Evolutionary conservation across 2,888 invertebrate species (phyloP).

Genomic region (Muscina levida): DNA sequence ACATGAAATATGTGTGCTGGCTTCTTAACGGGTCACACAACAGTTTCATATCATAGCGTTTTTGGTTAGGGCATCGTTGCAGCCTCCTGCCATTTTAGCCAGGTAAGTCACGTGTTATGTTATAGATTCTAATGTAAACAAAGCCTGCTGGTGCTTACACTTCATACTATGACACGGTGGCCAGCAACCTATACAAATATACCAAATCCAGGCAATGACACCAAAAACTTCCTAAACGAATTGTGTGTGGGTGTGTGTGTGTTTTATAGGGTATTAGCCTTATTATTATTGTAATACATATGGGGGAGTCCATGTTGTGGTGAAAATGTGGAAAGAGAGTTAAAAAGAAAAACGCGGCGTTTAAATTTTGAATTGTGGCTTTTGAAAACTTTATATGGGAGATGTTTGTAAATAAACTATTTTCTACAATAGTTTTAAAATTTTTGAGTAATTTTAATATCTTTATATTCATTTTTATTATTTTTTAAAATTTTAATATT

Average conservation of each 20-base stretch:
- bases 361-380: too few species aligned
- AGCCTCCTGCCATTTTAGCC: background rate
- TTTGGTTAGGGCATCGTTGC: background rate
- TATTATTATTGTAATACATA: conserved; percentile 21
- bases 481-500: too few species aligned
- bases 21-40: conserved; percentile 58
- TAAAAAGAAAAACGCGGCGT: too few species aligned
- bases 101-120: conserved; percentile 56
- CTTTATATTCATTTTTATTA: too few species aligned
- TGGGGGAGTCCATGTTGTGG: conserved; percentile 1
- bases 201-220: conserved; percentile 48
- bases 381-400: too few species aligned
- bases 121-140: conserved; percentile 43
- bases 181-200: background rate
- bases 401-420: too few species aligned
- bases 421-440: too few species aligned
- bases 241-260: background rate
- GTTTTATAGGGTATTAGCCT: background rate
- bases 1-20: conserved; percentile 48
- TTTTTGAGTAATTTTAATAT: too few species aligned
- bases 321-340: too few species aligned
- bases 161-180: background rate
- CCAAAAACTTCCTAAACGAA: conserved; percentile 40
- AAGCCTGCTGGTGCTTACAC: conserved; percentile 6
- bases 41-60: conserved; percentile 17